phyloP scores from a whole-genome alignment of 2,888 invertebrate genomes.

The Isoperla grammatica region DNA sequence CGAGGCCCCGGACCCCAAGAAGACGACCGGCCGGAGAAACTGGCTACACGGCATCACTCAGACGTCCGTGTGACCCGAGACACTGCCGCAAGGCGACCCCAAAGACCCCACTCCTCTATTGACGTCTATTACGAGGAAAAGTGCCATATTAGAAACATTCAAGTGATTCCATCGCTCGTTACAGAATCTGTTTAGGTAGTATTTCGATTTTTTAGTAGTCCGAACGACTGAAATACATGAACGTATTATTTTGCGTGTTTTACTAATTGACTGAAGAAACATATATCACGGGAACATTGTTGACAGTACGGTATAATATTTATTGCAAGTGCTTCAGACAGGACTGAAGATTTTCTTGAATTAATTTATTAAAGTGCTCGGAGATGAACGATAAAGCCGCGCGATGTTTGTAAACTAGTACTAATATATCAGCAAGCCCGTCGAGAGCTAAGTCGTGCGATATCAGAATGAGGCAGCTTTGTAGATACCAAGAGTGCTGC shows the following conservation, averaged over 20 bases:
- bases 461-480: slow-evolving; percentile 9
- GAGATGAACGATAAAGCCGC: too few relatives aligned
- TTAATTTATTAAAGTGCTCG: too few relatives aligned
- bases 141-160: slow-evolving; percentile 19
- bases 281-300: too few relatives aligned
- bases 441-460: too few relatives aligned
- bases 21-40: slow-evolving; percentile 38
- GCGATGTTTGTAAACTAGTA: too few relatives aligned
- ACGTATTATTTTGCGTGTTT: too few relatives aligned
- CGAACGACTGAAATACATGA: too few relatives aligned
- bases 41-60: slow-evolving; percentile 45
- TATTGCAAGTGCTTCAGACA: neutral
- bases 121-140: slow-evolving; percentile 9
- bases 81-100: slow-evolving; percentile 6
- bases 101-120: neutral
- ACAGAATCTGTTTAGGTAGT: too few relatives aligned
- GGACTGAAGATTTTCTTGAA: too few relatives aligned
- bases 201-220: too few relatives aligned
- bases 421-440: too few relatives aligned
- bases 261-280: too few relatives aligned
- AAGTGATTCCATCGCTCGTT: neutral
- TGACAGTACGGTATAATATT: neutral
- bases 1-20: slow-evolving; percentile 50
- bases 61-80: slow-evolving; percentile 44
- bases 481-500: slow-evolving; percentile 3